phyloP scores from a whole-genome alignment of 2,797 vertebrate species.

The Acrossocheilus wenchowensis region DNA sequence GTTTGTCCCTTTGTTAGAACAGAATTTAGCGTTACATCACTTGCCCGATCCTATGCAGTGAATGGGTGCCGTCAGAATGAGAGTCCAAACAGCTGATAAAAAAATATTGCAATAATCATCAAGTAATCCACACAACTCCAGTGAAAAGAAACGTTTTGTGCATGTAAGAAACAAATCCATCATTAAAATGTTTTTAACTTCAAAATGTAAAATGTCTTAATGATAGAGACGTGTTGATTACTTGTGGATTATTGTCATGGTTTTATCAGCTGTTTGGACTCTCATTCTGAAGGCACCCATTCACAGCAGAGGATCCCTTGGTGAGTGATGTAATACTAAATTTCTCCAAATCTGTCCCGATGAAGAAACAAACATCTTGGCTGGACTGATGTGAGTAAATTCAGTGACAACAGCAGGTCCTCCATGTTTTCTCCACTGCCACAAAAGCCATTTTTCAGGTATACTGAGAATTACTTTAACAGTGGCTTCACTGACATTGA shows the following conservation, averaged over 20 bases:
- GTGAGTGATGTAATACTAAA: neutral
- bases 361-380: neutral
- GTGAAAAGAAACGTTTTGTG: neutral
- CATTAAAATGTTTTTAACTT: too few relatives aligned
- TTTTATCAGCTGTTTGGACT: neutral
- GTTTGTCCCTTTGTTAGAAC: neutral
- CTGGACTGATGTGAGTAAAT: neutral
- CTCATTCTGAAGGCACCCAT: neutral
- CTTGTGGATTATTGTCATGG: too few relatives aligned
- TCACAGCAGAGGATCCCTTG: neutral
- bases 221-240: too few relatives aligned
- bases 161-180: neutral
- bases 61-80: neutral
- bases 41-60: neutral
- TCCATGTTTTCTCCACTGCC: neutral
- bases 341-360: neutral
- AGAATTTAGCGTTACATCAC: neutral
- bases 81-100: neutral
- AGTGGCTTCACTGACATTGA: conserved; percentile 19
- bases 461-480: conserved; percentile 32
- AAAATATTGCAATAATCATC: neutral
- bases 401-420: neutral
- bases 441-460: conserved; percentile 9
- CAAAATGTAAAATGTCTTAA: too few relatives aligned
- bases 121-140: neutral